A percentile compares a stretch with the other conserved stretches of the same genome.
Evolutionary conservation across 2,113 vertebrate species (phyloP).

Genomic region (Melanotaenia duboulayi): DNA sequence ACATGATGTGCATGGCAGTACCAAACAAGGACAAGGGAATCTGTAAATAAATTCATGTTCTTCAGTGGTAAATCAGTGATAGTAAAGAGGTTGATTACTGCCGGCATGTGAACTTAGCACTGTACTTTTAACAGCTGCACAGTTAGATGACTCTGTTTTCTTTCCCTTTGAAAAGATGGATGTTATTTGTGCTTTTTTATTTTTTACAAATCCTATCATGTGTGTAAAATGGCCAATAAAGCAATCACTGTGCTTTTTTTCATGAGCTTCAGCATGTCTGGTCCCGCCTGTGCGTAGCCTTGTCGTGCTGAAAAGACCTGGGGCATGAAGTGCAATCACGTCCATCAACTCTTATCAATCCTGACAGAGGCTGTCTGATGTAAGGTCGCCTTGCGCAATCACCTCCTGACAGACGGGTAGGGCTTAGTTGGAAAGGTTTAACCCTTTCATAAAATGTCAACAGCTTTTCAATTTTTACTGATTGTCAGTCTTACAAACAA

Average conservation of each 20-base stretch:
- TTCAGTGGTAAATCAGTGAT: background rate
- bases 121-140: background rate
- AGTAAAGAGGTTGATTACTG: background rate
- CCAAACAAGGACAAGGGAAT: background rate
- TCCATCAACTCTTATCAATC: slow-evolving; percentile 68
- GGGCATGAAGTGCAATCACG: slow-evolving; percentile 64
- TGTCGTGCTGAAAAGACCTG: slow-evolving; percentile 34
- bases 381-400: slow-evolving; percentile 59
- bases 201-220: slow-evolving; percentile 20
- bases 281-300: slow-evolving; percentile 33
- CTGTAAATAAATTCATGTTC: background rate
- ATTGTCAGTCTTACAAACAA: background rate
- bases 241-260: slow-evolving; percentile 33
- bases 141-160: slow-evolving; percentile 4
- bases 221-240: slow-evolving; percentile 23
- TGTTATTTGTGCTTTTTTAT: background rate
- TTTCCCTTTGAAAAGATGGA: background rate
- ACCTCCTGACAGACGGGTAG: slow-evolving; percentile 35
- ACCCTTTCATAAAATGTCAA: slow-evolving; percentile 8
- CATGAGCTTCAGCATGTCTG: slow-evolving; percentile 34
- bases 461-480: background rate
- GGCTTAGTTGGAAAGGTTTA: slow-evolving; percentile 4
- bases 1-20: background rate
- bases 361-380: slow-evolving; percentile 59
- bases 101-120: background rate